Conservation (phyloP, 2,113 vertebrate genomes). For the Campylomormyrus tamandua region DNA sequence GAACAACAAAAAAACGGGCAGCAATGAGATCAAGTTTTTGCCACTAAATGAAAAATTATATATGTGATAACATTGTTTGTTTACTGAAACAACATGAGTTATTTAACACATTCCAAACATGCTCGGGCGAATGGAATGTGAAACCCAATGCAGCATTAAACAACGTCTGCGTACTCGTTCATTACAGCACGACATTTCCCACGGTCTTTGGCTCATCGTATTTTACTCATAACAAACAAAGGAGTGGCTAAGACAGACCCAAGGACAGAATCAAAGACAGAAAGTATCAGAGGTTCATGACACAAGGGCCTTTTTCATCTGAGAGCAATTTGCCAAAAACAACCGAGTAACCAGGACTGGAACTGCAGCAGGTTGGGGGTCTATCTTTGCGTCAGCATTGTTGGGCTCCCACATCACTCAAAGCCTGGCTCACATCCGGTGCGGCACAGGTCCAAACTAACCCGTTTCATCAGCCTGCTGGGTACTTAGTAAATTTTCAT, state of each 20-base stretch:
- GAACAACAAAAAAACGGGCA: neutral
- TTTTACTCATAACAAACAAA: constrained; percentile 31
- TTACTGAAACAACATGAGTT: constrained; percentile 30
- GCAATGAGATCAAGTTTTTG: neutral
- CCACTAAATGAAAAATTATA: neutral
- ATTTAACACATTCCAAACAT: constrained; percentile 36
- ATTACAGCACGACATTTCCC: constrained; percentile 38
- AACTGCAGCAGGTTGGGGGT: neutral
- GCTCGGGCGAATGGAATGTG: constrained; percentile 28
- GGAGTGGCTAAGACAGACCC: constrained; percentile 33
- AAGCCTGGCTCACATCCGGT: neutral
- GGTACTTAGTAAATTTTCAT: neutral
- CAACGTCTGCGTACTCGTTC: constrained; percentile 39
- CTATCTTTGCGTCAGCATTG: neutral
- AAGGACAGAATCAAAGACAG: constrained; percentile 45
- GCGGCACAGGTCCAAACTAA: neutral
- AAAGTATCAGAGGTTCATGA: constrained; percentile 13
- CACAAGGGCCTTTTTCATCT: constrained; percentile 31
- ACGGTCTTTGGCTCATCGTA: constrained; percentile 27
- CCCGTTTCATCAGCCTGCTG: neutral
- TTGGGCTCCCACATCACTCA: neutral
- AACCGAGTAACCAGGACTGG: constrained; percentile 11
- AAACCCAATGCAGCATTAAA: constrained; percentile 50
- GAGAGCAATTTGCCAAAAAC: constrained; percentile 40
- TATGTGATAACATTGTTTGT: constrained; percentile 33